Evolutionary conservation across 2,888 invertebrate species (phyloP).

Genomic region (Sphaeridia pumilis): DNA sequence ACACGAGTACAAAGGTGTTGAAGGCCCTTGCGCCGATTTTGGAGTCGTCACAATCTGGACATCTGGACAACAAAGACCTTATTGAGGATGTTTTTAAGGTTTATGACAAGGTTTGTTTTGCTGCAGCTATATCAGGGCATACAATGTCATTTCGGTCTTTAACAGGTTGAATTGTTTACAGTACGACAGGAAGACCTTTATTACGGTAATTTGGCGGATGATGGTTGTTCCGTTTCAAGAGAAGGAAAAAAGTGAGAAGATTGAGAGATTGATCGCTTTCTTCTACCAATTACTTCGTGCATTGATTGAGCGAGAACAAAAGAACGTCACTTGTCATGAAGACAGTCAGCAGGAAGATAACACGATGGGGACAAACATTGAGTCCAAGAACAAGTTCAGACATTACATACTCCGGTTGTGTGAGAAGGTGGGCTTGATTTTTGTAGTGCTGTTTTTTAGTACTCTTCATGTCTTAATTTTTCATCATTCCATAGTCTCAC

Average conservation of each 20-base stretch:
- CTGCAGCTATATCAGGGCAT: background rate
- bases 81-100: background rate
- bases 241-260: conserved; percentile 8
- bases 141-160: background rate
- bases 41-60: conserved; percentile 2
- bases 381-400: background rate
- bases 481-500: conserved; percentile 14
- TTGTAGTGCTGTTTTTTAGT: background rate
- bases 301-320: background rate
- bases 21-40: conserved; percentile 8
- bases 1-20: no score
- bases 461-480: no score
- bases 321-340: background rate
- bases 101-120: conserved; percentile 2
- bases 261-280: conserved; percentile 8
- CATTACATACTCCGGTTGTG: conserved; percentile 9
- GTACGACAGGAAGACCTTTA: conserved; percentile 13
- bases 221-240: conserved; percentile 14
- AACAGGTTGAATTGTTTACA: background rate
- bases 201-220: conserved; percentile 15
- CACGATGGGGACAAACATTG: background rate
- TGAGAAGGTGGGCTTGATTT: conserved; percentile 11
- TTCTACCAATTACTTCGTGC: conserved; percentile 7
- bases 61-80: background rate
- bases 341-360: background rate